Percentiles rank a stretch among this genome's conserved stretches.
Evolutionary conservation across 2,888 invertebrate species (phyloP).

Genomic region (Automeris io): DNA sequence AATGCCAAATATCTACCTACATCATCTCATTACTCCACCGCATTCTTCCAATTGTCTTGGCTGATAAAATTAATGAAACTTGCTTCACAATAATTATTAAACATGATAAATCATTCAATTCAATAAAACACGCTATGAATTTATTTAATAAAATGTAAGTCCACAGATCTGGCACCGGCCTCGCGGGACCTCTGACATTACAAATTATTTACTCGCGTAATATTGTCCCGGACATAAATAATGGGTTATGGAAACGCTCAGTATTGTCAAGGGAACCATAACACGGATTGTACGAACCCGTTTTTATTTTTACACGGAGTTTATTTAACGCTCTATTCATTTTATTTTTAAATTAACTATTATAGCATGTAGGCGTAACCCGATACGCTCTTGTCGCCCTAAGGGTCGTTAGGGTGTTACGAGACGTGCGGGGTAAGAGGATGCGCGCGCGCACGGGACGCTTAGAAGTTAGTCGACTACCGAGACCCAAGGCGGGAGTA

Average conservation of each 20-base stretch:
- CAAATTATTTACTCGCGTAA: conserved; percentile 10
- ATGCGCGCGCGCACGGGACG: too few species aligned
- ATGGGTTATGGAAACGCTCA: conserved; percentile 37
- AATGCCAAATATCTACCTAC: background rate
- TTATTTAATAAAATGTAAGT: conserved; percentile 44
- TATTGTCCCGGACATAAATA: conserved; percentile 40
- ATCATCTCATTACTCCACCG: background rate
- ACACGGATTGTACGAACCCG: conserved; percentile 23
- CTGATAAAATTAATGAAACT: background rate
- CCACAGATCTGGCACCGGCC: conserved; percentile 26
- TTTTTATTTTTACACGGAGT: background rate
- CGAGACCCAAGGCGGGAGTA: too few species aligned
- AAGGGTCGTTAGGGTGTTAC: too few species aligned
- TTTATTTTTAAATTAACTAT: too few species aligned
- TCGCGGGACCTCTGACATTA: conserved; percentile 10
- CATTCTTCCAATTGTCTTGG: background rate
- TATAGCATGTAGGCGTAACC: too few species aligned
- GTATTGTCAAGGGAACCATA: conserved; percentile 41
- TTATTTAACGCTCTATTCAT: background rate
- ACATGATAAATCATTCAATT: conserved; percentile 9
- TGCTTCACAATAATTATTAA: background rate
- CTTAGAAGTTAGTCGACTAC: too few species aligned
- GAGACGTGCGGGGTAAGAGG: too few species aligned
- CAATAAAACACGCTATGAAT: conserved; percentile 28
- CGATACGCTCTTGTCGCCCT: too few species aligned